phyloP scores from a whole-genome alignment of 2,888 invertebrate genomes.

The Stenoptilia bipunctidactyla region DNA sequence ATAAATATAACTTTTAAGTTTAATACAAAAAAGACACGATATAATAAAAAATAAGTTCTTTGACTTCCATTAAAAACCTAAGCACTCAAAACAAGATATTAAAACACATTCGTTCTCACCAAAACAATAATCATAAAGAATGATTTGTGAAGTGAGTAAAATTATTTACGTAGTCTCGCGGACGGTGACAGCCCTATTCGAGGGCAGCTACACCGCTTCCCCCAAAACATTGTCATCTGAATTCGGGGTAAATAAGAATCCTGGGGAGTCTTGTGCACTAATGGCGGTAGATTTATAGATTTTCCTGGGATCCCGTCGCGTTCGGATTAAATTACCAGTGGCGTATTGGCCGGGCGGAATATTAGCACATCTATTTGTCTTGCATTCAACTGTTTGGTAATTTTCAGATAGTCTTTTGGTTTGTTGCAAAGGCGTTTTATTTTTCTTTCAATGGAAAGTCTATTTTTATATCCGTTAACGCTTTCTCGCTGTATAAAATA shows the following conservation, averaged over 20 bases:
- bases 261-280: conserved; percentile 58
- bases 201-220: conserved; percentile 61
- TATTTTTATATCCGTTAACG: no score
- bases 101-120: neutral
- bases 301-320: conserved; percentile 63
- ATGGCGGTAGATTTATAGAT: conserved; percentile 72
- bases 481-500: no score
- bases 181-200: conserved; percentile 37
- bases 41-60: no score
- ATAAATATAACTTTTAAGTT: no score
- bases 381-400: conserved; percentile 8
- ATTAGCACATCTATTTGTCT: conserved; percentile 67
- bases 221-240: conserved; percentile 72
- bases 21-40: no score
- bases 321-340: conserved; percentile 64
- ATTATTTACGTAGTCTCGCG: conserved; percentile 21
- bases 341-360: conserved; percentile 63
- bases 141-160: conserved; percentile 11
- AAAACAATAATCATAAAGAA: conserved; percentile 5
- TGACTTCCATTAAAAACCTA: no score
- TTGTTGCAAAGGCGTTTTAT: no score
- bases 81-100: no score
- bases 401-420: neutral
- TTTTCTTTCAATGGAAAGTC: no score
- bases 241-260: conserved; percentile 72